Base-by-base conservation (phyloP, 2,113 vertebrate genomes). In the Xiphorhynchus elegans region DNA sequence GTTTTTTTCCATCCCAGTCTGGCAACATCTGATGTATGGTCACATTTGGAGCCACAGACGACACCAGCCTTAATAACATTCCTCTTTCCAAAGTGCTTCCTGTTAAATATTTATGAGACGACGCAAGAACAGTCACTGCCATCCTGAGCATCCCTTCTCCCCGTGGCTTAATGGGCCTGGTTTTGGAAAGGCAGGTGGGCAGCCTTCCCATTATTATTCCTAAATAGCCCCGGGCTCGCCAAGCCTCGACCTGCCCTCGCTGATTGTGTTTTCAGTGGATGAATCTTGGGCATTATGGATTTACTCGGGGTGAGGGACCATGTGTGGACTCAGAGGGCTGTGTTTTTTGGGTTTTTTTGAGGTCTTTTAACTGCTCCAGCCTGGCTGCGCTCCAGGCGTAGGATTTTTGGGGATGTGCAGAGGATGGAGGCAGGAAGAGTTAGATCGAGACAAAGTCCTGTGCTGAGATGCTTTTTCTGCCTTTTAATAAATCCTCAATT, bases 41-140 rank as follows among this genome's bases (percentile, higher is more conserved):
- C 68, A 37, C 81, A 92, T 97, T 95, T 89, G 94, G 96, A 95
- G 86, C 87, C 78, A 55, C 79, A 89, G 87, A 94, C 78, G 78
- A 92, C 73, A 96, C 84, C 82, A 40, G 90, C 94, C 96, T 96
- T 97, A 97, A 97, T 96, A 97, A 97, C 93, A 96, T 93, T 95
- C 96, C 95, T 97, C 92, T 97, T 96, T 94, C 95, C 97, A 94
- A 97, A 97, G 95, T 69, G 95, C 93, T 96, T 53, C 2, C 80
- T 81, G 72, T 98, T 98, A 98, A 98, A 97, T 98, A 98, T 98
- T 97, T 79, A 98, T 97, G 97, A 98, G 92, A 40, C 20, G 5
- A 89, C 21, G 90, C 89, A 28, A 68, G 95, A 95, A 24, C 88
- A 60, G 56, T 63, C 83, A 3, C 24, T 19, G 46, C 82, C 77